phyloP scores from a whole-genome alignment of 2,113 vertebrate genomes.

The Ammospiza caudacuta region DNA sequence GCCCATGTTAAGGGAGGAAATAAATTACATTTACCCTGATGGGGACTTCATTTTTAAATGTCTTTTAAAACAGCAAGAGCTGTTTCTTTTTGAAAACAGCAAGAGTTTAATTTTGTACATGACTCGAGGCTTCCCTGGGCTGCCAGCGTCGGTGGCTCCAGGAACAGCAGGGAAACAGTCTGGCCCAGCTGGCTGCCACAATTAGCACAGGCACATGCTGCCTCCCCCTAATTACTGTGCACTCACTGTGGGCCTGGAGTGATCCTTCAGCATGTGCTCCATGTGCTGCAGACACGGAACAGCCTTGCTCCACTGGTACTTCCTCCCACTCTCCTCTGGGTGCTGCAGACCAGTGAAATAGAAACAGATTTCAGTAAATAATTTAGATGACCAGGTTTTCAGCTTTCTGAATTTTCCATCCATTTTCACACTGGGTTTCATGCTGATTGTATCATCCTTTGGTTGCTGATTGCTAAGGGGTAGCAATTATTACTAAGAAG shows the following conservation, averaged over 20 bases:
- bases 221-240: conserved; percentile 9
- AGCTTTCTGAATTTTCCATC: not conserved
- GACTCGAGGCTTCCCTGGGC: not conserved
- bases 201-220: not conserved
- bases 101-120: not conserved
- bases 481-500: not conserved
- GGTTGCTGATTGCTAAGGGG: not conserved
- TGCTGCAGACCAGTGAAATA: not conserved
- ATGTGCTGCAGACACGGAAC: not conserved
- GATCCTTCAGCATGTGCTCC: not conserved
- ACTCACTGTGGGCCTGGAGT: not conserved
- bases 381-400: not conserved
- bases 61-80: not conserved
- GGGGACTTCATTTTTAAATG: not conserved
- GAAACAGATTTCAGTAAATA: not conserved
- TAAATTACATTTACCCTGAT: not conserved
- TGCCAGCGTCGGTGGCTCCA: accelerated
- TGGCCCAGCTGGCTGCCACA: not conserved
- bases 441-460: not conserved
- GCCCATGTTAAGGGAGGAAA: accelerated
- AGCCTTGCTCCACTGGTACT: not conserved
- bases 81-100: too few relatives aligned
- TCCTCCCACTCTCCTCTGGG: not conserved
- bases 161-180: not conserved
- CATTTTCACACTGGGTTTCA: not conserved